Percentiles rank a stretch among this genome's conserved stretches.
Evolutionary conservation across 2,888 invertebrate genomes (phyloP).

Genomic region (Teleiodes luculella): DNA sequence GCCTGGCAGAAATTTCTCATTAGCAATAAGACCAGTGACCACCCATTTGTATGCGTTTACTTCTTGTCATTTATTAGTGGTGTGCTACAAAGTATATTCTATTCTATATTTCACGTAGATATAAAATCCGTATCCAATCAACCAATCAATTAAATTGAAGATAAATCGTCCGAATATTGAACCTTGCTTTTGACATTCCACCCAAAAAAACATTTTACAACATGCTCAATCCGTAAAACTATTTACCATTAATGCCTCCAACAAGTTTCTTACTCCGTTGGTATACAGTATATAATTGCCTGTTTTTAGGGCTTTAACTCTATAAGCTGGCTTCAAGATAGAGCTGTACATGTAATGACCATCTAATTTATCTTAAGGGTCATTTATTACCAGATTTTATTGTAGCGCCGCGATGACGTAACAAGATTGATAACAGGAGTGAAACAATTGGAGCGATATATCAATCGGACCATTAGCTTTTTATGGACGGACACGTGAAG

Average conservation of each 20-base stretch:
- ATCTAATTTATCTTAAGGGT: constrained; percentile 2
- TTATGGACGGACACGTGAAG: neutral
- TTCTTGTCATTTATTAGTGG: too few relatives aligned
- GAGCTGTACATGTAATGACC: neutral
- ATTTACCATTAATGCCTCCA: neutral
- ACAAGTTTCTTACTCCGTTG: neutral
- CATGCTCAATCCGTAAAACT: neutral
- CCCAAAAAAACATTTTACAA: too few relatives aligned
- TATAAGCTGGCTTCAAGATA: neutral
- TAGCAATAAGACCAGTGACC: too few relatives aligned
- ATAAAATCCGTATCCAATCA: too few relatives aligned
- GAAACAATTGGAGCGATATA: constrained; percentile 8
- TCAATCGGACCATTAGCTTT: neutral
- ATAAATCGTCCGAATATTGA: too few relatives aligned
- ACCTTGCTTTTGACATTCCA: neutral
- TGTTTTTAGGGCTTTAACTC: neutral
- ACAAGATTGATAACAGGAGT: neutral
- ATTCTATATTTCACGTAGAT: too few relatives aligned
- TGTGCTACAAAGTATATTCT: too few relatives aligned
- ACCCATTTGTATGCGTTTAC: too few relatives aligned
- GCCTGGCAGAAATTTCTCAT: too few relatives aligned
- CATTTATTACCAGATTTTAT: neutral
- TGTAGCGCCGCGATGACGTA: neutral
- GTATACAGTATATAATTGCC: neutral
- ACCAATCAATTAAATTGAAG: too few relatives aligned